A percentile compares a stretch with the other conserved stretches of the same genome.
phyloP scores from a whole-genome alignment of 2,113 vertebrate species.

The Oncorhynchus clarkii region DNA sequence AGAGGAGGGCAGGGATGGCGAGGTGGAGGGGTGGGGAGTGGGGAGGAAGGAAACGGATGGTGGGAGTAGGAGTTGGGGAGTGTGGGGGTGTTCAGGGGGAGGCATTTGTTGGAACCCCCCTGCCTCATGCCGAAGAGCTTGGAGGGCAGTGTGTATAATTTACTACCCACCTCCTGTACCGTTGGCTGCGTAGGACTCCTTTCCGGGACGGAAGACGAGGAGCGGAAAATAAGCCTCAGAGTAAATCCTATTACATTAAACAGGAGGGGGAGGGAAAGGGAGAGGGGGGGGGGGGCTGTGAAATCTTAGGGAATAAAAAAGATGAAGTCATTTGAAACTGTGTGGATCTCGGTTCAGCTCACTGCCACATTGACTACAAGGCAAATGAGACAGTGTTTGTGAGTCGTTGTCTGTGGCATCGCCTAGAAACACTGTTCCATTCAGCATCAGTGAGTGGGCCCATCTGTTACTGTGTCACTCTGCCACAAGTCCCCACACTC shows the following conservation, averaged over 20 bases:
- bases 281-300: background rate
- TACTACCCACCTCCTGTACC: constrained; percentile 64
- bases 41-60: background rate
- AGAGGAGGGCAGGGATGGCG: no score
- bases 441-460: constrained; percentile 36
- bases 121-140: constrained; percentile 43
- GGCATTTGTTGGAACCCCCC: background rate
- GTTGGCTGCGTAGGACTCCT: constrained; percentile 55
- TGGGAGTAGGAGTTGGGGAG: background rate
- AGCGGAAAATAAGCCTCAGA: constrained; percentile 52
- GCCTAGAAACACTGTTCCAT: constrained; percentile 45
- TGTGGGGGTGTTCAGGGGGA: background rate
- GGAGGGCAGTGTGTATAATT: constrained; percentile 63
- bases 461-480: constrained; percentile 58
- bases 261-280: constrained; percentile 29
- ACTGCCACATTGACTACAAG: constrained; percentile 39
- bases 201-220: constrained; percentile 54
- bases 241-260: constrained; percentile 66
- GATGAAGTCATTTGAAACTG: constrained; percentile 40
- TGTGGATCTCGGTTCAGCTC: constrained; percentile 25
- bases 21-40: background rate
- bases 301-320: background rate
- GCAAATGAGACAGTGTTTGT: constrained; percentile 51
- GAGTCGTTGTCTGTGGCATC: constrained; percentile 57
- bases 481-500: constrained; percentile 24